phyloP scores from a whole-genome alignment of 2,797 vertebrate genomes.

The Thaleichthys pacificus region DNA sequence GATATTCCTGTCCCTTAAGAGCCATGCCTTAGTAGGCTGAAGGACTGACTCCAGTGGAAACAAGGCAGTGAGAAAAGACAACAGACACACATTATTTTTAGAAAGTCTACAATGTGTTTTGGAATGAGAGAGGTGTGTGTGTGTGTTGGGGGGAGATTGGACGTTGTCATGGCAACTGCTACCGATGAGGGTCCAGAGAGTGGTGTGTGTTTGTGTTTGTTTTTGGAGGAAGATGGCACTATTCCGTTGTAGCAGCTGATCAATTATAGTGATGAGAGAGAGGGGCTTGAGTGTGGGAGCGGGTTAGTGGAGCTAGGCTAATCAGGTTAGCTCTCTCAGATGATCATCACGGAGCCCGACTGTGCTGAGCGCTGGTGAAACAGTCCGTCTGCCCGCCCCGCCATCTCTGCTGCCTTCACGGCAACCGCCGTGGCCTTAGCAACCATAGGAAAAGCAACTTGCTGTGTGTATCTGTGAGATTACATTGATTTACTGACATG shows the following conservation, averaged over 20 bases:
- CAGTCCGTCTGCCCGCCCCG: slow-evolving; percentile 15
- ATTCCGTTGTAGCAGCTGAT: slow-evolving; percentile 25
- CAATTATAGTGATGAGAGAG: slow-evolving; percentile 36
- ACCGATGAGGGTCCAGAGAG: slow-evolving; percentile 53
- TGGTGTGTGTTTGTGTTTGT: slow-evolving; percentile 42
- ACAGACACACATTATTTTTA: slow-evolving; percentile 74
- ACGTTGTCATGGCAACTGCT: slow-evolving; percentile 79
- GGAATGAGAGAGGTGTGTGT: slow-evolving; percentile 48
- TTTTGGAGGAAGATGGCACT: slow-evolving; percentile 47
- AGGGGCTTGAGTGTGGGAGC: slow-evolving; percentile 20
- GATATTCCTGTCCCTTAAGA: neutral
- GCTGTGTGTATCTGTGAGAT: slow-evolving; percentile 9
- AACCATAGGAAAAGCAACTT: slow-evolving; percentile 13
- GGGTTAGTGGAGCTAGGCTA: slow-evolving; percentile 32
- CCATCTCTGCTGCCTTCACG: slow-evolving; percentile 11
- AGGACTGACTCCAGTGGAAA: slow-evolving; percentile 41
- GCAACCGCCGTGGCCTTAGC: slow-evolving; percentile 16
- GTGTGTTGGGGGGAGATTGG: slow-evolving; percentile 34
- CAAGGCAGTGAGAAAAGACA: slow-evolving; percentile 52
- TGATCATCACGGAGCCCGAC: slow-evolving; percentile 4
- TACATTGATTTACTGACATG: neutral
- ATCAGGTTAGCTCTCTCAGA: slow-evolving; percentile 37
- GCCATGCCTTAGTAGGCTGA: neutral
- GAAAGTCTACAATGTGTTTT: slow-evolving; percentile 77
- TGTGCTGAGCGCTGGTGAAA: slow-evolving; percentile 14